phyloP scores from a whole-genome alignment of 2,797 vertebrate species.

The Graptemys geographica region DNA sequence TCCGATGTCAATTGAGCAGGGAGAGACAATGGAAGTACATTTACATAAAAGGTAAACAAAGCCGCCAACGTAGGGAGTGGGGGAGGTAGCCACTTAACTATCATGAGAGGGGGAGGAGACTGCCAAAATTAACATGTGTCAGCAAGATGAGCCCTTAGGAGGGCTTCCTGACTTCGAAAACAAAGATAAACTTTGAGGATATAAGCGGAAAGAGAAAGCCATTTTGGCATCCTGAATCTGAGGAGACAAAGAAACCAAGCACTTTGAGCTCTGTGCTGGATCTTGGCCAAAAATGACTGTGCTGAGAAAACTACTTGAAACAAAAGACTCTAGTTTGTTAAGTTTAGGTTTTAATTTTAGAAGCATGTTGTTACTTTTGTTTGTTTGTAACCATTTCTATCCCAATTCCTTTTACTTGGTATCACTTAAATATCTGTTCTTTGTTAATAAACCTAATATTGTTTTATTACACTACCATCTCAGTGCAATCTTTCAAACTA shows the following conservation, averaged over 20 bases:
- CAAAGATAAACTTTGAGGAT: not conserved
- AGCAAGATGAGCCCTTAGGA: not conserved
- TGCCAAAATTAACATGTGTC: not conserved
- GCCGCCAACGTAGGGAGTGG: not conserved
- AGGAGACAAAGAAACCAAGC: not conserved
- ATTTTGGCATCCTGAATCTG: not conserved
- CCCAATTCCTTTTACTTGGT: not conserved
- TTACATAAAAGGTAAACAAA: not conserved
- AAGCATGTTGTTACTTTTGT: not conserved
- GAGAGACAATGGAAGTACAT: not conserved
- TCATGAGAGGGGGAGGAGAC: not conserved
- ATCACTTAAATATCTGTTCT: not conserved
- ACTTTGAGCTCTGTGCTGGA: not conserved
- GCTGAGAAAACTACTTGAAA: not conserved
- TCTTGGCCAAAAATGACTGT: not conserved
- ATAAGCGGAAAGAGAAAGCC: not conserved
- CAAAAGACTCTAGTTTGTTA: not conserved
- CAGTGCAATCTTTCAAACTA: not conserved
- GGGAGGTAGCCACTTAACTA: not conserved
- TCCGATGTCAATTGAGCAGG: not conserved
- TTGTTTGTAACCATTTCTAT: not conserved
- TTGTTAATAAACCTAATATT: not conserved
- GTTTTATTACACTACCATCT: not conserved
- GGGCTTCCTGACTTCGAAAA: not conserved
- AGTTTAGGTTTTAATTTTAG: not conserved